Evolutionary conservation across 2,888 invertebrate genomes (phyloP), one percentile per base, ranked within the genome.

Genomic region (Keiferia lycopersicella): DNA sequence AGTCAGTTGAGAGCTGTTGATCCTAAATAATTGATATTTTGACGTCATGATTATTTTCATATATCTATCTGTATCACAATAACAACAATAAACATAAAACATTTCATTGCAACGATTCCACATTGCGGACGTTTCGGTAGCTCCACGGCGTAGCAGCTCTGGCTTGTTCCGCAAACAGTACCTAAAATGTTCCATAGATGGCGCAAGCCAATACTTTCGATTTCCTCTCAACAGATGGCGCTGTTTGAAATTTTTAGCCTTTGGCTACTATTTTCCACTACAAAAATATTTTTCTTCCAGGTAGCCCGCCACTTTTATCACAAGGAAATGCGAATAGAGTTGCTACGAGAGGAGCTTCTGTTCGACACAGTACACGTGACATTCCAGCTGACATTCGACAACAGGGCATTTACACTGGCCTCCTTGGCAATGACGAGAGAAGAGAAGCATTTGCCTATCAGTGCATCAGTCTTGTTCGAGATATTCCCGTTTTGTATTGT

Each of bases 401-500:
- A 99, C 87, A 93, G 96, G 65, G 98, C 97, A 0, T 98, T 96
- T 81, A 96, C 96, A 0, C 92, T 96, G 61, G 96, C 97, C 2
- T 96, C 96, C 0, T 87, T 96, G 72, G 95, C 96, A 30, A 96
- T 97, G 95, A 96, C 96, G 1, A 93, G 97, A 39, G 97, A 97
- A 77, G 97, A 97, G 80, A 96, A 96, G 82, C 96, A 96, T 84
- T 87, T 98, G 72, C 97, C 98, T 8, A 96, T 98, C 71, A 96
- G 96, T 78, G 97, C 97, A 0, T 95, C 96, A 11, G 96, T 98
- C 30, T 93, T 99, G 57, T 98, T 99, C 77, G 98, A 99, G 84
- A 97, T 99, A 79, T 99, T 99, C 84, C 99, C 99, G 1, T 99
- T 99, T 92, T 98, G 98, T 88, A 96, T 99, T 71, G 98, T 98